Evolutionary conservation across 1,140 invertebrate genomes (phyloP), one percentile per base, ranked within the genome.

Genomic region (Bombus huntii): DNA sequence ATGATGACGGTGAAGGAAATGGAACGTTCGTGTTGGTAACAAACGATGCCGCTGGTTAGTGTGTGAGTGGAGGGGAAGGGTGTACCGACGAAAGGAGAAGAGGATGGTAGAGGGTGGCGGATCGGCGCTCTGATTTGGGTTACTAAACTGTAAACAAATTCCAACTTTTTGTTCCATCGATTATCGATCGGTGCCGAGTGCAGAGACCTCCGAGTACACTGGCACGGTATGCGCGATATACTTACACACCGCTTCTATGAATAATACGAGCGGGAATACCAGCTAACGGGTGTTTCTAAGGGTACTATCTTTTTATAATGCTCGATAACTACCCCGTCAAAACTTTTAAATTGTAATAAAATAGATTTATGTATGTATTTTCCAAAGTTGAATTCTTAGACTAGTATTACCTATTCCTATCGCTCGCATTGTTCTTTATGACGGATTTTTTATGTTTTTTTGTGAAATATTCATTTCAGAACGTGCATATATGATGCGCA

Each of bases 111-210:
- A 78, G 86, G 72, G 79, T 83, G 75, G 82, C 68, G 83, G 86
- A 86, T 88, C 87, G 83, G 86, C 81, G 86, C 89, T 85, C 88
- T 91, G 93, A 94, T 94, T 94, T 94, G 93, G 94, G 93, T 94
- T 94, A 94, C 93, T 93, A 94, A 94, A 93, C 93, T 94, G 93
- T 94, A 94, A 94, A 94, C 93, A 94, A 94, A 94, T 94, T 94
- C 91, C 71, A 89, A 92, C 92, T 93, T 93, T 93, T 93, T 93
- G 91, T 92, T 89, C 88, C 79, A 93, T 94, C 93, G 93, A 94
- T 94, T 93, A 94, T 94, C 92, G 93, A 94, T 94, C 90, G 89
- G 90, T 71, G 74, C 74, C 62, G 91, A 87, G 92, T 90, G 92
- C 93, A 93, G 87, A 65, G 91, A 93, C 93, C 93, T 90, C 89